Percentiles rank a stretch among this genome's conserved stretches.
phyloP scores from a whole-genome alignment of 2,113 vertebrate species.

The Rhabdornis inornatus region DNA sequence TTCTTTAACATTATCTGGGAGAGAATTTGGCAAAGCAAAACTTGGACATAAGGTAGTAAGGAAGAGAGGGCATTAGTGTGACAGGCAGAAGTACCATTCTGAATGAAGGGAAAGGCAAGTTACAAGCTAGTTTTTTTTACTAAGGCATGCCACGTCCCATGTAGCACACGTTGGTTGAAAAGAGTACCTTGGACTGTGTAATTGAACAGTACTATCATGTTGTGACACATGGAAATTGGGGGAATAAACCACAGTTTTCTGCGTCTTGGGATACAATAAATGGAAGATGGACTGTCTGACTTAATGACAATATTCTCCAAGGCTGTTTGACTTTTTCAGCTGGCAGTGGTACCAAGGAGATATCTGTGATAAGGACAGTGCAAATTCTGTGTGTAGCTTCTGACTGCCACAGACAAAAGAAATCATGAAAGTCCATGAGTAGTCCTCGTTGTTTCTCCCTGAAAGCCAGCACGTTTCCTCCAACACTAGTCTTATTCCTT shows the following conservation, averaged over 20 bases:
- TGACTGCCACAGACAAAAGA: not conserved
- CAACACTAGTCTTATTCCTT: not conserved
- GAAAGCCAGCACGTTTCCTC: not conserved
- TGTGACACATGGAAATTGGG: not conserved
- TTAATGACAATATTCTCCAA: not conserved
- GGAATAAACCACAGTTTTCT: not conserved
- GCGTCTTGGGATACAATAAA: not conserved
- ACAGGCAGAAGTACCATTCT: not conserved
- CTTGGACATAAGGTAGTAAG: not conserved
- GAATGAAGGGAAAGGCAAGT: not conserved
- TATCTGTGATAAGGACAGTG: not conserved
- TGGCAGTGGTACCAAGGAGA: not conserved
- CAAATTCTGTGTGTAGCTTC: not conserved
- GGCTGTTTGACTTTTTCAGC: not conserved
- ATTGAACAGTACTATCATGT: not conserved
- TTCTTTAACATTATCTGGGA: not conserved
- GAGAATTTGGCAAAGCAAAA: not conserved
- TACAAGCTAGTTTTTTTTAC: not conserved
- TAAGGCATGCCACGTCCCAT: not conserved
- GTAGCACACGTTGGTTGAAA: not conserved
- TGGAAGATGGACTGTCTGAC: not conserved
- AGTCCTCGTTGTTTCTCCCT: not conserved
- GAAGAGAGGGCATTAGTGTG: not conserved
- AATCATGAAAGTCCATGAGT: not conserved
- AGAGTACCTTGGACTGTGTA: not conserved